phyloP scores from a whole-genome alignment of 2,113 vertebrate genomes.

The Spheniscus mendiculus region DNA sequence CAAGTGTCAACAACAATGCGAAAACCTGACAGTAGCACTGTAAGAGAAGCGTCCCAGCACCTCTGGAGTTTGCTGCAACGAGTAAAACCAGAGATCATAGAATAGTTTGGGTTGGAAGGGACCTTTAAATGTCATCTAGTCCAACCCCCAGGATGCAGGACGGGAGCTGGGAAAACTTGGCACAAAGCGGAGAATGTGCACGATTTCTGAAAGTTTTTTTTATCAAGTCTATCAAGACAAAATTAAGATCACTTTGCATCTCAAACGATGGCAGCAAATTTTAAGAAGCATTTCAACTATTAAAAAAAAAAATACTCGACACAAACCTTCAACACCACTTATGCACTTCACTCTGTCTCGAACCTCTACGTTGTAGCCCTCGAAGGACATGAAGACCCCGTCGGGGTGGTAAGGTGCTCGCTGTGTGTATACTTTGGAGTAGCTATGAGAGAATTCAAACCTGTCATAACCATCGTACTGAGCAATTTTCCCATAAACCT shows the following conservation, averaged over 20 bases:
- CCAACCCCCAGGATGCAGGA: not conserved
- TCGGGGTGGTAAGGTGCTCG: conserved; percentile 91
- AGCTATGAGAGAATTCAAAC: conserved; percentile 98
- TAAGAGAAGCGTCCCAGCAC: not conserved
- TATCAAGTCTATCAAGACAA: not conserved
- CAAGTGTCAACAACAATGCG: accelerated
- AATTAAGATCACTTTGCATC: not conserved
- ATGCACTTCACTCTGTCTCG: conserved; percentile 97
- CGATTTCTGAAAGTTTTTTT: not conserved
- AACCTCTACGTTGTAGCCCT: conserved; percentile 98
- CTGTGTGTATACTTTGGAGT: conserved; percentile 94
- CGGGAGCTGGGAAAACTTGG: not conserved
- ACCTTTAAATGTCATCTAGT: not conserved
- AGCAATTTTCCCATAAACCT: conserved; percentile 92
- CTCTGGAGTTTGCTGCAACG: not conserved
- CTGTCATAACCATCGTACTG: conserved; percentile 91
- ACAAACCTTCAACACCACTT: conserved; percentile 94
- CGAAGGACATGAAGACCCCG: conserved; percentile 99
- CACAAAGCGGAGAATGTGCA: accelerated
- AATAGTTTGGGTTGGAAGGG: not conserved
- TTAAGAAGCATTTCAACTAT: not conserved
- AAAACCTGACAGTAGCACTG: not conserved
- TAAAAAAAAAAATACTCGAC: not conserved
- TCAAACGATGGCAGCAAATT: too few species aligned
- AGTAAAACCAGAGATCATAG: not conserved